phyloP scores from a whole-genome alignment of 2,113 vertebrate genomes.

The Osmerus mordax region DNA sequence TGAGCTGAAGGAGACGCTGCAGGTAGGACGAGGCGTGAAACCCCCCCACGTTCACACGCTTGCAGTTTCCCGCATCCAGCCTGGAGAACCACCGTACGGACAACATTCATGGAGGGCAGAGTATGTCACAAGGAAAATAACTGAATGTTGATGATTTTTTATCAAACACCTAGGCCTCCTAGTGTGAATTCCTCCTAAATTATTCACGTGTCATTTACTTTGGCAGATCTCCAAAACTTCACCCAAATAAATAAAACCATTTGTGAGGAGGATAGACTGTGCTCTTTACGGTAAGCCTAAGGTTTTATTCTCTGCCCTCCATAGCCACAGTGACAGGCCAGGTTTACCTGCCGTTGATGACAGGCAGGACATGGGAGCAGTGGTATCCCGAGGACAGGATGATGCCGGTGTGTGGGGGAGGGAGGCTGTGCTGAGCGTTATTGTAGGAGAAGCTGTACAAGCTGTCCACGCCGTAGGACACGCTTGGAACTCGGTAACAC shows the following conservation, averaged over 20 bases:
- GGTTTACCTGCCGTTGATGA: slow-evolving; percentile 89
- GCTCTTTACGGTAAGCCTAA: no score
- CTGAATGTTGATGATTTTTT: no score
- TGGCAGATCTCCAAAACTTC: no score
- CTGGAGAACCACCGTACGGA: slow-evolving; percentile 54
- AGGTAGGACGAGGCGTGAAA: slow-evolving; percentile 88
- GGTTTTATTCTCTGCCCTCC: no score
- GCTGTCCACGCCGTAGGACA: slow-evolving; percentile 88
- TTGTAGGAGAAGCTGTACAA: slow-evolving; percentile 91
- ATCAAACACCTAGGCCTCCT: no score
- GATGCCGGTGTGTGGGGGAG: slow-evolving; percentile 74
- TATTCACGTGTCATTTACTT: no score
- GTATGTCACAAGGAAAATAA: not conserved
- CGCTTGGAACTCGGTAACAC: slow-evolving; percentile 87
- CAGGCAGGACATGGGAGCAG: slow-evolving; percentile 89
- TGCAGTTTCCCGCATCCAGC: slow-evolving; percentile 88
- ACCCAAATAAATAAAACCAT: no score
- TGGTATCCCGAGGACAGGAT: slow-evolving; percentile 91
- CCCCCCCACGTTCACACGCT: slow-evolving; percentile 91
- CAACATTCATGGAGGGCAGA: not conserved
- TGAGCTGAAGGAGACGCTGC: slow-evolving; percentile 93
- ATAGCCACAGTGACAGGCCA: no score
- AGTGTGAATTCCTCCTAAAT: no score
- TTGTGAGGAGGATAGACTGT: no score
- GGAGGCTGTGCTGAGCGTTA: slow-evolving; percentile 52